phyloP scores from a whole-genome alignment of 2,888 invertebrate species.

The Branchipolynoe longqiensis region DNA sequence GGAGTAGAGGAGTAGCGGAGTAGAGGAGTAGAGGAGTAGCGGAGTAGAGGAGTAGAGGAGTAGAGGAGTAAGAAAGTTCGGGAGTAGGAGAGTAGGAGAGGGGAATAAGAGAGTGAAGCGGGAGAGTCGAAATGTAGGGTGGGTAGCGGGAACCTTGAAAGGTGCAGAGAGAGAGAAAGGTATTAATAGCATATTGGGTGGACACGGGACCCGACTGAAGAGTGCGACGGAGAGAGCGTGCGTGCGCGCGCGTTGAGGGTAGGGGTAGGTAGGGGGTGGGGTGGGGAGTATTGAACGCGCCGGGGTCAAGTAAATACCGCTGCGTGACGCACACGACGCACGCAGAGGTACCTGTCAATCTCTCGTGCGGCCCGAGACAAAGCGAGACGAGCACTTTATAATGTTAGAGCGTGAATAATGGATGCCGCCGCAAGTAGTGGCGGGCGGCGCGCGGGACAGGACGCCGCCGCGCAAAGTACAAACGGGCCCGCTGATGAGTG shows the following conservation, averaged over 20 bases:
- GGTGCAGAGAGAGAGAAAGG: no score
- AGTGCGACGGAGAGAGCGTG: no score
- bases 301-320: conserved; percentile 14
- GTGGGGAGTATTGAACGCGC: not conserved
- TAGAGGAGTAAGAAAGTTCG: no score
- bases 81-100: no score
- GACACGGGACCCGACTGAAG: not conserved
- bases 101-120: no score
- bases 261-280: not conserved
- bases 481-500: conserved; percentile 4
- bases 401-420: conserved; percentile 37
- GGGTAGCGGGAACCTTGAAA: no score
- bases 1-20: no score
- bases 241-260: no score
- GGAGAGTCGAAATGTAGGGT: no score
- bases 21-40: no score
- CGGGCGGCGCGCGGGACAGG: not conserved
- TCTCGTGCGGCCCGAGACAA: conserved; percentile 9
- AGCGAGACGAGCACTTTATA: not conserved
- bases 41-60: no score
- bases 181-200: not conserved
- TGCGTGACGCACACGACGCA: conserved; percentile 25
- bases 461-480: not conserved
- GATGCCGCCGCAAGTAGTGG: not conserved
- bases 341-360: conserved; percentile 30